These are phyloP conservation scores for Virgularia gustaviana DNA, from an alignment of 92 coral and sea anemone genomes.

Conservation along the genomic window DNA sequence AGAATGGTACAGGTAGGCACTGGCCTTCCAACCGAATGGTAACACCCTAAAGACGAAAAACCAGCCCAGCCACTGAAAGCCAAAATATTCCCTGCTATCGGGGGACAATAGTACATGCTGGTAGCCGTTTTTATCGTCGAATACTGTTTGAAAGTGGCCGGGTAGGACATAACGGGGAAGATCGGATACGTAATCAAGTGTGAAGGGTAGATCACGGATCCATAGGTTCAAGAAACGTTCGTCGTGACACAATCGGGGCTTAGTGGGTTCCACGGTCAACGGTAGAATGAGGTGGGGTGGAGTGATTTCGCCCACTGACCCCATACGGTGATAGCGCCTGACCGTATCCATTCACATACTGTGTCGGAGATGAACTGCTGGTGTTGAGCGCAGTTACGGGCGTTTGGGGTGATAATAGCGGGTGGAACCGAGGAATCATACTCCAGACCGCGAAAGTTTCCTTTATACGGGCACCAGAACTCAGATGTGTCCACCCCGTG, in stretches of 20 bases:
- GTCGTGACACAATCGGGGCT: no score
- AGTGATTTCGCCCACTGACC: constrained; percentile 1
- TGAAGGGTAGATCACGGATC: no score
- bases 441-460: constrained; percentile 40
- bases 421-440: constrained; percentile 12
- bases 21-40: constrained; percentile 14
- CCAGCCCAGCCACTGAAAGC: constrained; percentile 28
- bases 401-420: background rate
- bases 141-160: no score
- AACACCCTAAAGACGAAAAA: constrained; percentile 40
- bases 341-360: constrained; percentile 14
- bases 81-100: constrained; percentile 35
- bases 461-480: constrained; percentile 48
- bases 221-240: no score
- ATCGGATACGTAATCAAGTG: no score
- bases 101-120: constrained; percentile 42
- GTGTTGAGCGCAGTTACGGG: background rate
- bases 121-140: no score
- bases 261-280: no score
- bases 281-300: no score
- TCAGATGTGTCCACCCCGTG: no score
- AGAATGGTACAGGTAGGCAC: no score
- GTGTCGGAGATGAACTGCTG: constrained; percentile 3
- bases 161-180: no score
- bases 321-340: constrained; percentile 28